Evolutionary conservation across 2,888 invertebrate genomes (phyloP), one percentile per base, ranked within the genome.

Genomic region (Drosophila neoperkinsi): DNA sequence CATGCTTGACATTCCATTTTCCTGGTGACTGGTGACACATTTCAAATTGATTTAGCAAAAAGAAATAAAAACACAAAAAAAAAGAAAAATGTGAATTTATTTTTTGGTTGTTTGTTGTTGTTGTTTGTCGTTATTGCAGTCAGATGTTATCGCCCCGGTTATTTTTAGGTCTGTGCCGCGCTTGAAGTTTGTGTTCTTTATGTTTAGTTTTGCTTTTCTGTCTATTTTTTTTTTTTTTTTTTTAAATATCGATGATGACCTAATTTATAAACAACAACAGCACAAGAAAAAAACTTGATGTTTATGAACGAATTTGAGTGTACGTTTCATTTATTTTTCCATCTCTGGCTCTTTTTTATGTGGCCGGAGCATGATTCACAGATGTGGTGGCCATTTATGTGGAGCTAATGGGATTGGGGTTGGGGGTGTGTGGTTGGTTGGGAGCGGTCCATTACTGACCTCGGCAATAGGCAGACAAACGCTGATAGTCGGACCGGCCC

Each of bases 371-470:
- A 72, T 89, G 77, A 89, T 65, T 89, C 90, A 89, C 64, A 60
- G 57, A 58, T 66, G 58, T 49, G 68, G 18, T n/a, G 59, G 13
- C 21, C 30, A 30, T 64, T 70, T 43, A 31, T 52, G 33, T 33
- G 28, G 13, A 31, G 3, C 10, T 43, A 11, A 28, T 28, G 33
- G 18, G n/a, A 28, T 30, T 43, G 55, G 10, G 10, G 11, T 9
- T 18, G 16, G 21, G 46, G 30, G 21, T 10, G n/a, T 10, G n/a
- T 6, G 25, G 7, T 31, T 4, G 38, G 36, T 11, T 7, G 46
- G 33, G 38, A 13, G 60, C 31, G 61, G 6, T 68, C 65, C 67
- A 82, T 71, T 74, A 88, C 84, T 84, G 90, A 84, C 84, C 84
- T 89, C 84, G 82, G 63, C 75, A 77, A 88, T 83, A 83, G 74